Evolutionary conservation across 2,888 invertebrate species (phyloP), one percentile per base, ranked within the genome.

Genomic region (Trichogramma dendrolimi): DNA sequence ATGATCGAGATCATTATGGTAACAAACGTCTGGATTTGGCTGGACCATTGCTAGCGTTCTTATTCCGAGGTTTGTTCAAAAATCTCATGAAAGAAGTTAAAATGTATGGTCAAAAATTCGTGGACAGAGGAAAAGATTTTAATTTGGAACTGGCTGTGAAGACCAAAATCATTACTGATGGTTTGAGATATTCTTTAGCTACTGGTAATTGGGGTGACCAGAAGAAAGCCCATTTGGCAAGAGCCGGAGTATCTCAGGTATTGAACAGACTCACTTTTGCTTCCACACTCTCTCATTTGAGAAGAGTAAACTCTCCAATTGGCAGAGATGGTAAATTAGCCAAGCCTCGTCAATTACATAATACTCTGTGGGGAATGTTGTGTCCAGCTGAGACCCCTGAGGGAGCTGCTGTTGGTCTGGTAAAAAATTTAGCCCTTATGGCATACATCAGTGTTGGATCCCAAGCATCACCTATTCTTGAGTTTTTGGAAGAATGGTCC

Each of bases 171-270:
- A 98, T 99, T 65, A 98, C 99, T 1, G 97, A 99, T 78, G 99
- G 99, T 42, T 82, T 99, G 60, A 86, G 96, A 71, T 99, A 99
- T 78, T 99, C 99, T 0, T 83, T 99, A 71, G 99, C 99, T 70
- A 99, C 99, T 43, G 99, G 99, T 46, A 99, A 99, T 80, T 99
- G 99, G 99, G 99, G 99, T 54, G 99, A 99, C 79, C 99, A 99
- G 81, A 99, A 99, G 81, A 99, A 99, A 79, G 99, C 99, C 61
- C 98, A 99, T 87, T 96, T 96, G 81, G 97, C 95, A 38, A 84
- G 96, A 80, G 96, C 96, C 70, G 96, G 96, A 54, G 96, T 96
- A 40, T 94, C 95, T 54, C 89, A 90, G 83, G 98, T 99, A 81
- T 90, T 99, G 80, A 99, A 99, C 79, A 85, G 99, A 70, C 82